A percentile compares a stretch with the other conserved stretches of the same genome.
phyloP scores from a whole-genome alignment of 23 tunicate genomes.

The Trididemnum miniatum region DNA sequence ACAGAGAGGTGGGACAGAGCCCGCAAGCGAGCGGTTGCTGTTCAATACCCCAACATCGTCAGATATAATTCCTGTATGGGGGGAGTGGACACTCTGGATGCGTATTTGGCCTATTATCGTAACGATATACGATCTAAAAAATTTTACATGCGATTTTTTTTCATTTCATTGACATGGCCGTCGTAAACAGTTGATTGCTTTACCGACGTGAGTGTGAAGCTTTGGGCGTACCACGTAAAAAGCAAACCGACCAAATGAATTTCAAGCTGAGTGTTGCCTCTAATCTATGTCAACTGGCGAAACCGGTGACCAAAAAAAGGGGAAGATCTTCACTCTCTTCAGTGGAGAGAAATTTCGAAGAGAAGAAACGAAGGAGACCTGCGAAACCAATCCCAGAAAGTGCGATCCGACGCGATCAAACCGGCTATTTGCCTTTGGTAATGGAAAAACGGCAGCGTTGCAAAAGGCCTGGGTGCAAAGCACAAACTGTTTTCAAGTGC shows the following conservation, averaged over 20 bases:
- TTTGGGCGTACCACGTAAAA: not conserved
- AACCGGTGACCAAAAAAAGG: not conserved
- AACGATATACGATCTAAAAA: conserved; percentile 10
- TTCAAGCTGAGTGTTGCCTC: not conserved
- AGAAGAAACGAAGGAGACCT: not conserved
- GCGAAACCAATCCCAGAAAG: conserved; percentile 6
- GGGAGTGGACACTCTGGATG: conserved; percentile 20
- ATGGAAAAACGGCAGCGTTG: not conserved
- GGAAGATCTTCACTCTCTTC: not conserved
- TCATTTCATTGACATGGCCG: not conserved
- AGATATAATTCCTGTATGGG: conserved; percentile 9
- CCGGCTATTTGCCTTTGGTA: not conserved
- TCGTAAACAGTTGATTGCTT: conserved; percentile 6
- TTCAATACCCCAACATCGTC: not conserved
- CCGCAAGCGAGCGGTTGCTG: not conserved
- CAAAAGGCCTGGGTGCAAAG: conserved; percentile 8
- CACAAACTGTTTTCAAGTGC: conserved; percentile 17
- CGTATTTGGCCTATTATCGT: not conserved
- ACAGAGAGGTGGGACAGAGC: not conserved
- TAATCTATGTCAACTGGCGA: not conserved
- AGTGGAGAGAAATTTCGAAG: not conserved
- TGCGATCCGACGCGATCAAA: not conserved
- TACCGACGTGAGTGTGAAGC: conserved; percentile 16
- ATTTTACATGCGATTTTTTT: not conserved
- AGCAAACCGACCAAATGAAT: not conserved